phyloP scores from a whole-genome alignment of 1,140 invertebrate genomes.

The Aphelinus certus region DNA sequence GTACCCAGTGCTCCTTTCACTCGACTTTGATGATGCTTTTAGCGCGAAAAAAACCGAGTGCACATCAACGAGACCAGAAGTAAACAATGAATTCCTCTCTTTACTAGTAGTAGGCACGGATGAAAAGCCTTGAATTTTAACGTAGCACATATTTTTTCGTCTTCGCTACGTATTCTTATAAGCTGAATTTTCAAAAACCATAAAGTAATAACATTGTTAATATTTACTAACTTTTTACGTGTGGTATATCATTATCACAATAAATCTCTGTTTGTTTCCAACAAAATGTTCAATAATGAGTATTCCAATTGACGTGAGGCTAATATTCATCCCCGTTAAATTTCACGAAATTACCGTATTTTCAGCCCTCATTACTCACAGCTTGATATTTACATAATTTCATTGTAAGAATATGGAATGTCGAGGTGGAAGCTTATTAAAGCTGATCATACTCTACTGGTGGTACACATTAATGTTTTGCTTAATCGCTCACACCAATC shows the following conservation, averaged over 20 bases:
- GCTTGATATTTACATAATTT: neutral
- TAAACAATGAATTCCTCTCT: neutral
- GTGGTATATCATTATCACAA: no score
- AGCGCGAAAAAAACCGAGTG: neutral
- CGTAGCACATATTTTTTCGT: no score
- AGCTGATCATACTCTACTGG: no score
- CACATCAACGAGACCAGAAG: neutral
- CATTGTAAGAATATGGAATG: neutral
- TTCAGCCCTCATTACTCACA: neutral
- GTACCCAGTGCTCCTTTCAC: neutral
- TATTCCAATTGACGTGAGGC: neutral
- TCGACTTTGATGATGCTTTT: conserved; percentile 15
- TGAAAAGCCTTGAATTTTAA: no score
- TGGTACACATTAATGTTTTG: no score
- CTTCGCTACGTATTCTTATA: no score
- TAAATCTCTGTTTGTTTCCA: no score
- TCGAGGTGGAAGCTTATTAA: neutral
- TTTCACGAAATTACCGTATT: neutral
- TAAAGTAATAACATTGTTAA: no score
- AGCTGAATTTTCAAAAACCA: no score
- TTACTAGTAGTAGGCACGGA: neutral
- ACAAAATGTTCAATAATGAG: neutral
- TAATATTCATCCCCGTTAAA: neutral
- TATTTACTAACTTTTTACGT: no score
- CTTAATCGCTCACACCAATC: no score